Conservation (phyloP, 2,113 vertebrate species). For the Sapayoa aenigma region DNA sequence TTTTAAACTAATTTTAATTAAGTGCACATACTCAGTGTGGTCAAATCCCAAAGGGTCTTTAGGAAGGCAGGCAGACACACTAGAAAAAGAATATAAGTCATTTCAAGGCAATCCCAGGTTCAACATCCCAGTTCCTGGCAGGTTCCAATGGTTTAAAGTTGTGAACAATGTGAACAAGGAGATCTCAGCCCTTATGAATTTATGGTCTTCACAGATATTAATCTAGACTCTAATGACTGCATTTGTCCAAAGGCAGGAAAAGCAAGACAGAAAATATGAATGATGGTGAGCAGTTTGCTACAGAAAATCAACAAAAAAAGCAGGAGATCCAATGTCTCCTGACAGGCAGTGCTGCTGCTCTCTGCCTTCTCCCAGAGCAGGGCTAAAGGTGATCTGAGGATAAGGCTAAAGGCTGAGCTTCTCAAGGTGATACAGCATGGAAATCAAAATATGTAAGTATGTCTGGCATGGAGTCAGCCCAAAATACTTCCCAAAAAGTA, state of each 20-base stretch:
- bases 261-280: not conserved
- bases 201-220: not conserved
- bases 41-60: not conserved
- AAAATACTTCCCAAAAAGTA: not conserved
- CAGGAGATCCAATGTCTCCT: fast-evolving
- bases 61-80: not conserved
- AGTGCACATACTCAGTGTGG: not conserved
- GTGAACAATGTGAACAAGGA: not conserved
- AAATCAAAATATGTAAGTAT: not conserved
- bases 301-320: not conserved
- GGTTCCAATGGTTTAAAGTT: not conserved
- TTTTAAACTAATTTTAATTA: constrained; percentile 61
- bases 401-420: not conserved
- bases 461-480: not conserved
- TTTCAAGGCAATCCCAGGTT: not conserved
- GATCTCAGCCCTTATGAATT: not conserved
- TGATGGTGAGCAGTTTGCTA: not conserved
- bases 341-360: not conserved
- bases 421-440: not conserved
- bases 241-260: not conserved
- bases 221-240: not conserved
- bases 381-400: not conserved
- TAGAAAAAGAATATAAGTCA: not conserved
- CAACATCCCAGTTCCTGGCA: not conserved
- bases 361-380: not conserved